Base-by-base conservation (phyloP, 2,888 invertebrate species). In the Stenichneumon culpator region DNA sequence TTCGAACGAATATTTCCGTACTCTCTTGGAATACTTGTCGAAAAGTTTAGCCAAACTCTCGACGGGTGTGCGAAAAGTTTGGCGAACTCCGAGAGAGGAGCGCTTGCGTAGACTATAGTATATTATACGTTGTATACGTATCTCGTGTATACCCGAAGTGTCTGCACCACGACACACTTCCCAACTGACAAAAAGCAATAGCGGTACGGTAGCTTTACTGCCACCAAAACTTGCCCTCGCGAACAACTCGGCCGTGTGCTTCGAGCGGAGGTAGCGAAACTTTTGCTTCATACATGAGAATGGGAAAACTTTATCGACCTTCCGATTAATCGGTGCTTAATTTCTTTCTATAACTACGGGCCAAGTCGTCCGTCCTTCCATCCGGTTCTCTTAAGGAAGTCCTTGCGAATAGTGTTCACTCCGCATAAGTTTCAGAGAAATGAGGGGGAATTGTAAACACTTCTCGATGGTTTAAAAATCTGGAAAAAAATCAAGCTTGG, bases 201-300 rank as follows among this genome's bases (percentile, higher is more conserved):
- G 44, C 44, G 14, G 44, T 44, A 44, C 44, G 44, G 14, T 14
- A 77, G 52, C 70, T 73, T 82, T 39, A 9, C 65, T 65, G 47
- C 4, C 44, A 65, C 50, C 19, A 25, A 69, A 82, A 28, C 69
- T 44, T 22, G 39, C 7, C n/a, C 25, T 44, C 22, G 54, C 16
- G 7, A 4, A 50, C 5, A 32, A 74, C 36, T 47, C 50, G 54
- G 1, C n/a, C 50, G 47, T 69, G 52, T 47, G 44, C 52, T 22
- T 72, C 54, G 44, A 67, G 67, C 22, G 77, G 77, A 82, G 67
- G 65, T 77, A 67, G 16, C 47, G 52, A 54, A 80, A 73, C 79
- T 72, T 52, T 28, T 44, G 69, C 65, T 63, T 60, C 14, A 16
- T 39, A 47, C 57, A 14, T 32, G 68, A 60, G 22, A 47, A 22